Evolutionary conservation across 2,888 invertebrate species (phyloP).

Genomic region (Cerastoderma edule): DNA sequence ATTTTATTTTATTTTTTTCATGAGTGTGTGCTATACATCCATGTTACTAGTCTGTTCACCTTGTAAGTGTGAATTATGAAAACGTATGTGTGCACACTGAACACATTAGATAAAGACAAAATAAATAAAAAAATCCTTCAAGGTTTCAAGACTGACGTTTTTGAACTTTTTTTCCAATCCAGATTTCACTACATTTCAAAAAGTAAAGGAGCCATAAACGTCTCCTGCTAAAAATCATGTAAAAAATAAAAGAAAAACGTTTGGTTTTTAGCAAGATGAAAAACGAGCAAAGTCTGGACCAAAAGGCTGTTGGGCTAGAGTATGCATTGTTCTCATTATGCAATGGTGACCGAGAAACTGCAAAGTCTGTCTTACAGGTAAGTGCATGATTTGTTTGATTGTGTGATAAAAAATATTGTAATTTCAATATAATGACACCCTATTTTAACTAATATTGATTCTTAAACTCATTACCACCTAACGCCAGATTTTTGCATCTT

Average conservation of each 20-base stretch:
- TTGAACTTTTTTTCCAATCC: no score
- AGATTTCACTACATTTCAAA: no score
- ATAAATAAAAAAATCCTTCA: no score
- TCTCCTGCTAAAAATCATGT: no score
- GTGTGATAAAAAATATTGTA: not conserved
- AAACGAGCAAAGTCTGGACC: conserved; percentile 55
- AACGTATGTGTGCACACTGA: no score
- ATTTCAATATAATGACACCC: not conserved
- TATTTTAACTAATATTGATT: not conserved
- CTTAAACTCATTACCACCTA: no score
- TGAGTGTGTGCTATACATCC: no score
- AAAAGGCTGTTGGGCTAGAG: conserved; percentile 68
- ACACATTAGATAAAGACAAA: no score
- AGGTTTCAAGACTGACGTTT: no score
- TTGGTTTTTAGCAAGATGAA: conserved; percentile 64
- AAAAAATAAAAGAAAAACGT: no score
- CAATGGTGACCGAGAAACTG: conserved; percentile 56
- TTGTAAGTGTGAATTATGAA: no score
- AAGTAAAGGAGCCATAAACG: no score
- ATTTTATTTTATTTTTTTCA: not conserved
- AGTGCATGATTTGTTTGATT: not conserved
- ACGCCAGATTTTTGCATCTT: not conserved
- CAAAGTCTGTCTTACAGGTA: conserved; percentile 62
- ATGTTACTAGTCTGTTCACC: not conserved
- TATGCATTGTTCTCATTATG: conserved; percentile 65